Evolutionary conservation across 2,888 invertebrate genomes (phyloP).

Genomic region (Morpho helenor): DNA sequence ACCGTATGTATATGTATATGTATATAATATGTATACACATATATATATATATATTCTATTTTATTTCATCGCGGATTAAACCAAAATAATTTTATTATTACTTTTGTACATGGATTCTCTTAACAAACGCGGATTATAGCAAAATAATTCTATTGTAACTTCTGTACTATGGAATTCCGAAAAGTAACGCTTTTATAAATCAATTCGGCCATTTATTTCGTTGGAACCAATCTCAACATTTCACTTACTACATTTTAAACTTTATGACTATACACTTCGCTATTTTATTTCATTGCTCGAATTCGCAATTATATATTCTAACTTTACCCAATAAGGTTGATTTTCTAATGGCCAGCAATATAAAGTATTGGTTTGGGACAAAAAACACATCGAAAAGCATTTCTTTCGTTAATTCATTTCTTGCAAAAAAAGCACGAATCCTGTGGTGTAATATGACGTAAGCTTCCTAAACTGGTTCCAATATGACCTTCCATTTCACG

Average conservation of each 20-base stretch:
- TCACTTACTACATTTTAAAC: constrained; percentile 20
- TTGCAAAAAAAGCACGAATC: constrained; percentile 29
- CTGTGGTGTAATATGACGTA: constrained; percentile 48
- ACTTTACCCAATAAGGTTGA: background rate
- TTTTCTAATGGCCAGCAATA: constrained; percentile 1
- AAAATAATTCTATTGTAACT: no score
- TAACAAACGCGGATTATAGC: no score
- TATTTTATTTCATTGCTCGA: constrained; percentile 2
- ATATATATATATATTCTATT: no score
- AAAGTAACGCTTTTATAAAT: no score
- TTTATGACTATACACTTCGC: constrained; percentile 8
- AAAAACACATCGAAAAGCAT: constrained; percentile 38
- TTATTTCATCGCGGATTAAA: no score
- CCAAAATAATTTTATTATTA: no score
- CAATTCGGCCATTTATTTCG: no score
- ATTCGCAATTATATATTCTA: constrained; percentile 7
- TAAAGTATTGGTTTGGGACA: constrained; percentile 14
- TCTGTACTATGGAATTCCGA: no score
- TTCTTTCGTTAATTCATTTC: constrained; percentile 41
- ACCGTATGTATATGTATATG: no score
- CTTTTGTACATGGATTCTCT: no score
- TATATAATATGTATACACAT: no score
- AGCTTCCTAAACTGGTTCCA: constrained; percentile 32
- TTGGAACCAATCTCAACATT: constrained; percentile 11
- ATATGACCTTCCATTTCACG: constrained; percentile 29